A percentile compares a stretch with the other conserved stretches of the same genome.
phyloP scores from a whole-genome alignment of 2,113 vertebrate genomes.

The Siniperca chuatsi region DNA sequence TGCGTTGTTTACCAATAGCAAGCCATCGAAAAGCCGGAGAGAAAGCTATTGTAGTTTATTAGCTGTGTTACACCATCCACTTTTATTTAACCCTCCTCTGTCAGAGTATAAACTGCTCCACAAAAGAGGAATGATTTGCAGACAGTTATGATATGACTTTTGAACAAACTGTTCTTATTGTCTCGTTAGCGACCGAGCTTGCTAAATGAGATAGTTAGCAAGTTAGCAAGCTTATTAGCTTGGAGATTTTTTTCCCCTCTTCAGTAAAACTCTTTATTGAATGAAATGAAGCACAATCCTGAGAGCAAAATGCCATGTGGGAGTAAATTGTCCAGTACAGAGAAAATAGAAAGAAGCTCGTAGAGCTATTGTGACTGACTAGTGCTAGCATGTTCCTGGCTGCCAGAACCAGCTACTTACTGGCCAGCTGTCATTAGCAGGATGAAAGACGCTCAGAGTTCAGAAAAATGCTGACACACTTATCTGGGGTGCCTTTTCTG shows the following conservation, averaged over 20 bases:
- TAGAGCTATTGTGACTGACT: too few species aligned
- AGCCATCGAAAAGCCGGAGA: not conserved
- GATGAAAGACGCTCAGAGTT: not conserved
- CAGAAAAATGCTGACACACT: not conserved
- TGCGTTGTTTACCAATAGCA: not conserved
- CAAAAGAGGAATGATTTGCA: slow-evolving; percentile 10
- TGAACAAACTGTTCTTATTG: not conserved
- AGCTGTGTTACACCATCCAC: not conserved
- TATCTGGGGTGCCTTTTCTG: not conserved
- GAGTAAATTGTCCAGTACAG: not conserved
- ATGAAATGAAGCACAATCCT: not conserved
- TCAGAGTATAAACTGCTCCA: not conserved
- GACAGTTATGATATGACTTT: not conserved
- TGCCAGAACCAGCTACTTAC: too few species aligned
- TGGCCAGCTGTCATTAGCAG: not conserved
- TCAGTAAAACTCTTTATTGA: not conserved
- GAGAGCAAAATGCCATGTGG: too few species aligned
- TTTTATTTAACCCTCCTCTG: not conserved
- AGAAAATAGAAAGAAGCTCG: not conserved
- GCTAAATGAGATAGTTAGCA: not conserved
- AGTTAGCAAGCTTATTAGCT: too few species aligned
- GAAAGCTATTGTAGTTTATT: not conserved
- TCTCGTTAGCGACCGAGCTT: not conserved
- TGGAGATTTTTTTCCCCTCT: too few species aligned
- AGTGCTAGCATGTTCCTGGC: too few species aligned